Percentiles rank a stretch among this genome's conserved stretches.
Conservation (phyloP, 2,797 vertebrate species). For the Glyptemys insculpta region DNA sequence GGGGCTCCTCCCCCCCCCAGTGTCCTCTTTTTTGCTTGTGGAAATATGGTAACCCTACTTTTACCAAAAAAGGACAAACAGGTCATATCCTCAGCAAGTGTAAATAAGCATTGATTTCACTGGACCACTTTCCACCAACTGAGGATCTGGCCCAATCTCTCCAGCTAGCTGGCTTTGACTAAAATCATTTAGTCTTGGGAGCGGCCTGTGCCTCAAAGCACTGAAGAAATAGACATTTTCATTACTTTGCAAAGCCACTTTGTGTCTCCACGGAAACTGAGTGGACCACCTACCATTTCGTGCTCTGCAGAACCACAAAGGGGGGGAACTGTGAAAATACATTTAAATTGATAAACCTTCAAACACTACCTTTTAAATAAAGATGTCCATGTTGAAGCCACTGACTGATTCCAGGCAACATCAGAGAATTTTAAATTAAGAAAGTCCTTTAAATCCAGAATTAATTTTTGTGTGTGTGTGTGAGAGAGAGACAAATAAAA, state of each 20-base stretch:
- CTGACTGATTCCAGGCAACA: conserved; percentile 60
- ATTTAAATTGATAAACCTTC: conserved; percentile 69
- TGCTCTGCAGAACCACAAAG: conserved; percentile 40
- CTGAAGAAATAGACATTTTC: conserved; percentile 42
- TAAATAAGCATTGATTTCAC: not conserved
- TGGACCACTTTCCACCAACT: not conserved
- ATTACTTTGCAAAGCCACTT: conserved; percentile 68
- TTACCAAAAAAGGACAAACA: not conserved
- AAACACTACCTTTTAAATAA: conserved; percentile 77
- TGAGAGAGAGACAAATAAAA: conserved; percentile 63
- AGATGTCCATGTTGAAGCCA: conserved; percentile 62
- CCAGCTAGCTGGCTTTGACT: not conserved
- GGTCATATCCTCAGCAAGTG: not conserved
- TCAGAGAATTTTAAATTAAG: conserved; percentile 66
- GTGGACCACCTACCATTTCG: conserved; percentile 73
- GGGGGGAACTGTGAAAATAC: conserved; percentile 64
- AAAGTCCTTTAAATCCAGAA: conserved; percentile 65
- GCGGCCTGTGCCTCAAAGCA: conserved; percentile 10
- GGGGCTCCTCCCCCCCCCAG: too few species aligned
- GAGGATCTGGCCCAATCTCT: not conserved
- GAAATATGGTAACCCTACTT: too few species aligned
- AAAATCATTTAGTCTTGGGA: not conserved
- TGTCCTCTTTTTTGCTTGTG: too few species aligned
- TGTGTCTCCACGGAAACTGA: conserved; percentile 76
- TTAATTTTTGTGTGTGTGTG: conserved; percentile 1